A percentile compares a stretch with the other conserved stretches of the same genome.
Evolutionary conservation across 1,140 invertebrate species (phyloP).

Genomic region (Elysia chlorotica): DNA sequence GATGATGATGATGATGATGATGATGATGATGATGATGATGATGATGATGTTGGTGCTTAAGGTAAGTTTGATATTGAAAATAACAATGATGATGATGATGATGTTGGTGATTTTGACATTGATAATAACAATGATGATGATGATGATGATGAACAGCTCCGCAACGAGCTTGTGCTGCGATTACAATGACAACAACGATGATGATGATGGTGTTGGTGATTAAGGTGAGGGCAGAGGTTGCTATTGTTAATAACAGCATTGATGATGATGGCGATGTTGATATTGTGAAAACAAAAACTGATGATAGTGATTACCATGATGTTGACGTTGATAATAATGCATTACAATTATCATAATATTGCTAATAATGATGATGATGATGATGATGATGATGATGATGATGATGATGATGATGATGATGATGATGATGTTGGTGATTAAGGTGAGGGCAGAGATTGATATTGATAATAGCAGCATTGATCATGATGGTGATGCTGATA

Average conservation of each 20-base stretch:
- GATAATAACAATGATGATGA: not conserved
- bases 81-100: constrained; percentile 14
- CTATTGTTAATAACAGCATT: constrained; percentile 62
- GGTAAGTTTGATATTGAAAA: constrained; percentile 9
- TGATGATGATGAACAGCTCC: constrained; percentile 64
- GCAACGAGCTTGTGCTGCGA: constrained; percentile 67
- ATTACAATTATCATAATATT: not conserved
- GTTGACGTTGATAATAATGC: constrained; percentile 59
- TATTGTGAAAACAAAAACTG: not conserved
- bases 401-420: not conserved
- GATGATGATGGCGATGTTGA: constrained; percentile 1
- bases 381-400: constrained; percentile 9
- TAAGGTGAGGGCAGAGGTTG: not conserved
- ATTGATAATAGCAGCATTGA: not conserved
- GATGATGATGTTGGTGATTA: not conserved
- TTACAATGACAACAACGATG: not conserved
- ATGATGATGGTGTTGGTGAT: not conserved
- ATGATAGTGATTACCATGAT: constrained; percentile 35
- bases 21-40: constrained; percentile 17
- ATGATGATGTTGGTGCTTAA: constrained; percentile 18
- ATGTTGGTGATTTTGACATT: constrained; percentile 8
- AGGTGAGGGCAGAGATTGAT: not conserved
- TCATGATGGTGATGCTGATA: constrained; percentile 1
- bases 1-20: constrained; percentile 10
- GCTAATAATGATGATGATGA: not conserved